phyloP scores from a whole-genome alignment of 2,797 vertebrate genomes.

The Poecilia wingei region DNA sequence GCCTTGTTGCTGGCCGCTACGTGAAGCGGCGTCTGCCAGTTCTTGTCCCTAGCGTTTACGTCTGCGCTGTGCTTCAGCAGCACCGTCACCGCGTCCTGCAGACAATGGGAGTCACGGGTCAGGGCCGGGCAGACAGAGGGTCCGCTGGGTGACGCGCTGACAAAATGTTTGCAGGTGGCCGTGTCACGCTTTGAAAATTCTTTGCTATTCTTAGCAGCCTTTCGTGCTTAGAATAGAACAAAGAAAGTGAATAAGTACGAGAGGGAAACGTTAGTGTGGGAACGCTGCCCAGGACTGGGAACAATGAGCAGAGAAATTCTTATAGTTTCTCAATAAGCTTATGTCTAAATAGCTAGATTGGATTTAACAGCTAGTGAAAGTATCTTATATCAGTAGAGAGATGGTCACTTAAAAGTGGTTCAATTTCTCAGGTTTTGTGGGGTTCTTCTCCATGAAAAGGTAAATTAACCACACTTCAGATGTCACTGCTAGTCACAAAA shows the following conservation, averaged over 20 bases:
- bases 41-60: slow-evolving; percentile 96
- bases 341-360: not conserved
- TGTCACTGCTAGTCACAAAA: not conserved
- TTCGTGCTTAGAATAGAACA: slow-evolving; percentile 31
- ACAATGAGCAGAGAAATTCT: slow-evolving; percentile 27
- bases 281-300: slow-evolving; percentile 17
- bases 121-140: slow-evolving; percentile 17
- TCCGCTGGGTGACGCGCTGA: slow-evolving; percentile 7
- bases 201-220: slow-evolving; percentile 45
- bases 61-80: slow-evolving; percentile 96
- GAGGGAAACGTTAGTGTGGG: slow-evolving; percentile 18
- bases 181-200: slow-evolving; percentile 27
- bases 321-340: slow-evolving; percentile 25
- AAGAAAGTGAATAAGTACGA: slow-evolving; percentile 16
- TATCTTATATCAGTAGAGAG: not conserved
- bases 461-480: not conserved
- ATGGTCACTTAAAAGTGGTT: not conserved
- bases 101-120: not conserved
- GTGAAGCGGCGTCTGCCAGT: slow-evolving; percentile 97
- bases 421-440: not conserved
- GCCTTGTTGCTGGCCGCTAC: slow-evolving; percentile 95
- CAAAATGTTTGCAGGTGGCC: slow-evolving; percentile 37
- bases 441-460: not conserved
- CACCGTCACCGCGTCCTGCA: slow-evolving; percentile 91
- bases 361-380: slow-evolving; percentile 16